Percentiles rank a stretch among this genome's conserved stretches.
phyloP scores from a whole-genome alignment of 2,888 invertebrate species.

The Cosmopolites sordidus region DNA sequence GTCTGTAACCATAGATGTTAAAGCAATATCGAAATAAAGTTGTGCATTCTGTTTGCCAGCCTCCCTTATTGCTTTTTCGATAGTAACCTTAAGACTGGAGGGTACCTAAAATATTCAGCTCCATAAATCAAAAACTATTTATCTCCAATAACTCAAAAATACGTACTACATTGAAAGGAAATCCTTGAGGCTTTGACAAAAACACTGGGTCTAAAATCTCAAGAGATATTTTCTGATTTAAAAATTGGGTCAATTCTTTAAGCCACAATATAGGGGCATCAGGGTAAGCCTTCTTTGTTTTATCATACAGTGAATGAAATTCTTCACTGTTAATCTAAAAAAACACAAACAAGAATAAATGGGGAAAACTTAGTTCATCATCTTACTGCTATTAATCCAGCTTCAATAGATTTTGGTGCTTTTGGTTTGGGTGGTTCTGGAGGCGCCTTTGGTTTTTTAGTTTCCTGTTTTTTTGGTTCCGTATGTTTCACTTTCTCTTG shows the following conservation, averaged over 20 bases:
- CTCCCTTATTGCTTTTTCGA: slow-evolving; percentile 54
- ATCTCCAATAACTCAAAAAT: slow-evolving; percentile 1
- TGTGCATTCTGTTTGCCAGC: slow-evolving; percentile 61
- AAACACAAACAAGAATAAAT: neutral
- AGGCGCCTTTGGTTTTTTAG: slow-evolving; percentile 48
- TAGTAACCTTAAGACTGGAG: slow-evolving; percentile 41
- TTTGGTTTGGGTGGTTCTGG: slow-evolving; percentile 54
- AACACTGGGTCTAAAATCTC: slow-evolving; percentile 63
- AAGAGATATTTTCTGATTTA: slow-evolving; percentile 59
- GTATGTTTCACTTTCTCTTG: slow-evolving; percentile 46
- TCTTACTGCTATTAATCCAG: slow-evolving; percentile 56
- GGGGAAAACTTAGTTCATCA: too few species aligned
- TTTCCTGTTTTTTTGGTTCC: slow-evolving; percentile 49
- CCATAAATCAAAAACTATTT: slow-evolving; percentile 30
- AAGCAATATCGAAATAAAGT: slow-evolving; percentile 66
- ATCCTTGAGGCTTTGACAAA: slow-evolving; percentile 53
- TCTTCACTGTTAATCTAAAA: slow-evolving; percentile 62
- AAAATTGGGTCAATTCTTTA: slow-evolving; percentile 62
- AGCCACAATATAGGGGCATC: slow-evolving; percentile 69
- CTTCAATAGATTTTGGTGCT: slow-evolving; percentile 62
- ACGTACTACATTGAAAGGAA: slow-evolving; percentile 53
- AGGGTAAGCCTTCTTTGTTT: slow-evolving; percentile 61
- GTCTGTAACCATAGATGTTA: slow-evolving; percentile 67
- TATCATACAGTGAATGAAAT: slow-evolving; percentile 51
- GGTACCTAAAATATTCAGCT: slow-evolving; percentile 43